Evolutionary conservation across 2,797 vertebrate species (phyloP).

Genomic region (Vespertilio murinus): DNA sequence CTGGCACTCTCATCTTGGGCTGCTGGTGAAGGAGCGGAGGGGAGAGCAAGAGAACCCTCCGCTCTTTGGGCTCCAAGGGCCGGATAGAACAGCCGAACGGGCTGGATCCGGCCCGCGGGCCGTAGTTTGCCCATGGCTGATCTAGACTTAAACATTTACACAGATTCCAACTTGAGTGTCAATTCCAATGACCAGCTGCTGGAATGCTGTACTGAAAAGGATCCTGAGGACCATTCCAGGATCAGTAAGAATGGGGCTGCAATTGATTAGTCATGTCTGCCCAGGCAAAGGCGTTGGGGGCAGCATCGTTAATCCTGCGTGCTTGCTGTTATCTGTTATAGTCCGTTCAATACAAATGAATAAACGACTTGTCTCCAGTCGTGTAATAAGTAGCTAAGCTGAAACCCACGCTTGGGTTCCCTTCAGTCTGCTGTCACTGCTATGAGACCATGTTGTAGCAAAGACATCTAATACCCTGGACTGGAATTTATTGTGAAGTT

Average conservation of each 20-base stretch:
- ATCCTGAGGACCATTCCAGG: not conserved
- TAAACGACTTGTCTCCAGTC: not conserved
- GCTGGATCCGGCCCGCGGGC: too few relatives aligned
- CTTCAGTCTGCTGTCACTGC: not conserved
- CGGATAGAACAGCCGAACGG: too few relatives aligned
- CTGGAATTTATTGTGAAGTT: not conserved
- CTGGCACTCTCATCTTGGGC: too few relatives aligned
- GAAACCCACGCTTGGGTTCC: not conserved
- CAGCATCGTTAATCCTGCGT: not conserved
- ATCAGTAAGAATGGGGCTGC: not conserved
- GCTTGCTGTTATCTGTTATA: not conserved
- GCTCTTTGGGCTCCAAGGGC: too few relatives aligned
- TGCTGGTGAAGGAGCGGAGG: too few relatives aligned
- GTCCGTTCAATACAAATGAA: not conserved
- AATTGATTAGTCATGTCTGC: not conserved
- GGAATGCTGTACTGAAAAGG: not conserved
- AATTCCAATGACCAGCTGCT: not conserved
- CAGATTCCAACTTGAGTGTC: not conserved
- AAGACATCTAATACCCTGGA: not conserved
- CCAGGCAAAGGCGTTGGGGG: not conserved
- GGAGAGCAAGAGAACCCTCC: too few relatives aligned
- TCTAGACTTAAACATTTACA: not conserved
- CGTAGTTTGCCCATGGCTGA: too few relatives aligned
- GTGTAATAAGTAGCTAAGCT: not conserved
- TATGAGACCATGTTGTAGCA: not conserved